These are phyloP conservation scores for Sminthurides bifidus DNA, from an alignment of 1,140 invertebrate species.

Conservation along the genomic window DNA sequence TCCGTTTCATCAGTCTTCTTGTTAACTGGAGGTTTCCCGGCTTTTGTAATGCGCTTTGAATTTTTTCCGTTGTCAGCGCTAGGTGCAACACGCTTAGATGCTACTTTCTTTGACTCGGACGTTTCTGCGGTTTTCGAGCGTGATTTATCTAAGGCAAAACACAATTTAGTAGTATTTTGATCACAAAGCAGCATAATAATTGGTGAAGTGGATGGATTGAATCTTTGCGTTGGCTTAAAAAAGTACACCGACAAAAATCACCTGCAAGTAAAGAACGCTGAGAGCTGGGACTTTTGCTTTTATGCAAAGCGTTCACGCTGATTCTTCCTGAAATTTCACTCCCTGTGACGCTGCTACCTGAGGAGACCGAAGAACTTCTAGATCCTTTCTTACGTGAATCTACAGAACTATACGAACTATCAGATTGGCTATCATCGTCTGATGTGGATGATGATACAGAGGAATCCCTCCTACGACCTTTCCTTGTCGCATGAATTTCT, in stretches of 20 bases:
- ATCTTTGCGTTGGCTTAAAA: too few species aligned
- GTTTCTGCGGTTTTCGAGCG: too few species aligned
- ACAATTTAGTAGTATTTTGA: too few species aligned
- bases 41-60: too few species aligned
- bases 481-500: constrained; percentile 15
- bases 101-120: too few species aligned
- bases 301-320: background rate
- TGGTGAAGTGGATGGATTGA: too few species aligned
- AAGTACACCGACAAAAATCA: background rate
- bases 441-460: constrained; percentile 13
- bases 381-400: constrained; percentile 2
- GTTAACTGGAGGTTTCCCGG: background rate
- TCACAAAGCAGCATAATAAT: too few species aligned
- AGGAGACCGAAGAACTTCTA: constrained; percentile 9
- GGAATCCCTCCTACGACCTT: background rate
- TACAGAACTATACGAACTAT: background rate
- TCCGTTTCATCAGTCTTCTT: background rate
- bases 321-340: constrained; percentile 9
- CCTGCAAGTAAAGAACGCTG: background rate
- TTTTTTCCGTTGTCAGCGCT: too few species aligned
- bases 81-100: too few species aligned
- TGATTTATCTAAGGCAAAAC: too few species aligned
- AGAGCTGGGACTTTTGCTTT: background rate
- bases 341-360: constrained; percentile 5
- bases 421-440: background rate